phyloP scores from a whole-genome alignment of 1,140 invertebrate genomes.

The Aphelinus certus region DNA sequence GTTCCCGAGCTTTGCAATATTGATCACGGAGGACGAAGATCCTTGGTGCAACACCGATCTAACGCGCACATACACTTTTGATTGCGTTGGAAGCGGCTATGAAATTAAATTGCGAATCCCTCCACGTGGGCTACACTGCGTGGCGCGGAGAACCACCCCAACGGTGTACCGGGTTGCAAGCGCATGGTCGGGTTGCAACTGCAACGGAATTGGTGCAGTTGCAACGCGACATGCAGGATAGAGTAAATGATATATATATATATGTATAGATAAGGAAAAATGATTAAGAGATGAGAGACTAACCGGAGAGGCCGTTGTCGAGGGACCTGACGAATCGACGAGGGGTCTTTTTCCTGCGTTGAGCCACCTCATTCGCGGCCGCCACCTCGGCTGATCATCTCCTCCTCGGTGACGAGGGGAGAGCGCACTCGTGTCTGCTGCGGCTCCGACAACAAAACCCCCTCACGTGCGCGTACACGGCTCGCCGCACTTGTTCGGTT shows the following conservation, averaged over 20 bases:
- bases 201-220: no score
- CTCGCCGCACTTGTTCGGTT: no score
- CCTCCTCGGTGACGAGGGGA: not conserved
- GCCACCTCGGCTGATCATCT: constrained; percentile 3
- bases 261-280: not conserved
- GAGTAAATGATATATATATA: not conserved
- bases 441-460: not conserved
- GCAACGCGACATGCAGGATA: no score
- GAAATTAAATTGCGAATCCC: no score
- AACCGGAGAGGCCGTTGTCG: constrained; percentile 15
- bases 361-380: constrained; percentile 33
- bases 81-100: no score
- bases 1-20: no score
- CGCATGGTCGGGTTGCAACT: no score
- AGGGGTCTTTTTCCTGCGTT: constrained; percentile 33
- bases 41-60: not conserved
- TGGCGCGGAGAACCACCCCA: no score
- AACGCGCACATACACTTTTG: not conserved
- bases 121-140: no score
- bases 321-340: constrained; percentile 33
- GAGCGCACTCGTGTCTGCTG: not conserved
- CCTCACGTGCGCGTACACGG: no score
- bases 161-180: no score
- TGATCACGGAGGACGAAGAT: no score
- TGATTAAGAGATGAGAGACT: not conserved